Base-by-base conservation (phyloP, 2,888 invertebrate genomes). In the Nomada ferruginata region DNA sequence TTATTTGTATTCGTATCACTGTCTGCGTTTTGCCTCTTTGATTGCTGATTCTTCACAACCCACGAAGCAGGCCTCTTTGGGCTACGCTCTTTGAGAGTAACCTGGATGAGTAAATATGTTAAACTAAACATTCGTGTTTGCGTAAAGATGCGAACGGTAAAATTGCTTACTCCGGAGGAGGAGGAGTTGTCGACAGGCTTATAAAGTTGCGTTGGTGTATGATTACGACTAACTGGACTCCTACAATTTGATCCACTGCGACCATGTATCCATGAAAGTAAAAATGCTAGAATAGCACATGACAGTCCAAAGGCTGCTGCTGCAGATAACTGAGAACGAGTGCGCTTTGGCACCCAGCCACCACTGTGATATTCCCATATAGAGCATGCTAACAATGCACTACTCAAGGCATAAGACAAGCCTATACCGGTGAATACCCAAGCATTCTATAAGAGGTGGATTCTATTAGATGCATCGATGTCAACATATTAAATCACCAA, bases 401-500 rank as follows among this genome's bases (percentile, higher is more conserved):
- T 93, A 85, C 96, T 95, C 93, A 96, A 94, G 91, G 96, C 95
- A 94, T 96, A 96, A 93, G 96, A 95, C 91, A 96, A 94, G 94
- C 96, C 96, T 94, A 96, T 95, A 94, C 96, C 95, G 94, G 96
- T 95, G 94, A 96, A 96, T 92, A 96, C 95, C 95, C 96, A 96
- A 92, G 96, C 96, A 94, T 96, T 96, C 96, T 96, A 93, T 13
- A 92, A 93, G 71, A 82, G 74, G 65, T 72, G 73, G 53, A 76
- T 78, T 81, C 76, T 78, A 78, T 84, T 78, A 80, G 69, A 82
- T 77, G 23, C 63, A 83, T 79, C 44, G 79, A 52, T 57, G 72
- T 70, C 36, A 60, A 77, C 11, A 63, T 60, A 55, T 36, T 47
- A 55, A 57, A 68, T 52, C 65, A 44, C 47, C 64, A 64, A 68